Conservation (phyloP, 2,888 invertebrate species). For the Tillus elongatus region DNA sequence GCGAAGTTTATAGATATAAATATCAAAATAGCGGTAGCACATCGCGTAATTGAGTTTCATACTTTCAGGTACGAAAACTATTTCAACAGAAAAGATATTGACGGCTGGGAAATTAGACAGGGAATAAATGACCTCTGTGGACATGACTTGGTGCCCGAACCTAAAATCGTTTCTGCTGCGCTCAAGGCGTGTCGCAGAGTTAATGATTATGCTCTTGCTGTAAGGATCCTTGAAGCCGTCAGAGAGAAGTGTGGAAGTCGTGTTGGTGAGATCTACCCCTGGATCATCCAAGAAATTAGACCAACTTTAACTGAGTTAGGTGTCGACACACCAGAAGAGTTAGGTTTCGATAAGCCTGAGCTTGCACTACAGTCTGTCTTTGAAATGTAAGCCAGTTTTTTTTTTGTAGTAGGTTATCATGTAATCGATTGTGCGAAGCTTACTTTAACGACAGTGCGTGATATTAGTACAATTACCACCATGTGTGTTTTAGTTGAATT, state of each 20-base stretch:
- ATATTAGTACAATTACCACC: too few relatives aligned
- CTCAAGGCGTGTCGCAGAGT: slow-evolving; percentile 85
- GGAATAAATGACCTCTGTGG: slow-evolving; percentile 82
- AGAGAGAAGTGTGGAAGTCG: slow-evolving; percentile 78
- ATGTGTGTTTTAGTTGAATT: too few relatives aligned
- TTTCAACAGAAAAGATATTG: slow-evolving; percentile 80
- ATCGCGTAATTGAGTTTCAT: too few relatives aligned
- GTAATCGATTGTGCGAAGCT: too few relatives aligned
- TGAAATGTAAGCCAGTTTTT: slow-evolving; percentile 43
- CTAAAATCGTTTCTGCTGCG: slow-evolving; percentile 77
- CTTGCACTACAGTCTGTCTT: slow-evolving; percentile 70
- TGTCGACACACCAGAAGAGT: slow-evolving; percentile 85
- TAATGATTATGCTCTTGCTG: slow-evolving; percentile 88
- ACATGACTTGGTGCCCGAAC: slow-evolving; percentile 89
- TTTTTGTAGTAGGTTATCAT: too few relatives aligned
- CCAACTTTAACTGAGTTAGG: slow-evolving; percentile 92
- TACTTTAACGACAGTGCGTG: too few relatives aligned
- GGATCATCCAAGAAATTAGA: slow-evolving; percentile 78
- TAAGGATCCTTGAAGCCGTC: slow-evolving; percentile 86
- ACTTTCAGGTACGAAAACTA: slow-evolving; percentile 63
- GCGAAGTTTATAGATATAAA: too few relatives aligned
- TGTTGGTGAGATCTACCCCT: slow-evolving; percentile 73
- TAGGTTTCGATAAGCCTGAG: slow-evolving; percentile 97
- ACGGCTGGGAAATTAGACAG: slow-evolving; percentile 90
- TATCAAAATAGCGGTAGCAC: too few relatives aligned